phyloP scores from a whole-genome alignment of 2,113 vertebrate genomes.

The Stigmatopora argus region DNA sequence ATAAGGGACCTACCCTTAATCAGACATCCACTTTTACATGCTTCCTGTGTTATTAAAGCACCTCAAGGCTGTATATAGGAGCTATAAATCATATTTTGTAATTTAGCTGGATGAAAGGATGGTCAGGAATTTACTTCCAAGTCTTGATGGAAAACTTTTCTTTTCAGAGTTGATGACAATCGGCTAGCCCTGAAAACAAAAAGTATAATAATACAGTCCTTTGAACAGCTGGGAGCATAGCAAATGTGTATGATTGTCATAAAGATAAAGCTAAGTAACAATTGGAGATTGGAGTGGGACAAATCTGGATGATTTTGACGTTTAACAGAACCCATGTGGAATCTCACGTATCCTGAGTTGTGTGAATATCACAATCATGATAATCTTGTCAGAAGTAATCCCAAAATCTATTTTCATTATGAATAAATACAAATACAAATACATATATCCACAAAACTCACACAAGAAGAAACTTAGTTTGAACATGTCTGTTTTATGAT shows the following conservation, averaged over 20 bases:
- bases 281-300: neutral
- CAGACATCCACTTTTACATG: slow-evolving; percentile 62
- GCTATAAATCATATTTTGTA: slow-evolving; percentile 68
- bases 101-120: slow-evolving; percentile 49
- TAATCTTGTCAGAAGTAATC: neutral
- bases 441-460: no score
- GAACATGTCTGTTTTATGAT: no score
- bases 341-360: neutral
- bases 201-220: slow-evolving; percentile 37
- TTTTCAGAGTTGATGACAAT: slow-evolving; percentile 52
- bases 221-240: slow-evolving; percentile 50
- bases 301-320: slow-evolving; percentile 3
- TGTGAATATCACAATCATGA: neutral
- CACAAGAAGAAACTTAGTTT: no score
- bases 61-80: slow-evolving; percentile 52
- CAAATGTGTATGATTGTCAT: slow-evolving; percentile 36
- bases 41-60: slow-evolving; percentile 63
- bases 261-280: slow-evolving; percentile 7
- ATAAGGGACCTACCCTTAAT: slow-evolving; percentile 67
- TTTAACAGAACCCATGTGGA: slow-evolving; percentile 3
- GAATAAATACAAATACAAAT: no score
- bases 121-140: slow-evolving; percentile 17
- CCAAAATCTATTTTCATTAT: neutral
- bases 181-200: slow-evolving; percentile 23
- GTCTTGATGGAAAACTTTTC: slow-evolving; percentile 57